phyloP scores from a whole-genome alignment of 2,113 vertebrate genomes.

The Typhlomys cinereus region DNA sequence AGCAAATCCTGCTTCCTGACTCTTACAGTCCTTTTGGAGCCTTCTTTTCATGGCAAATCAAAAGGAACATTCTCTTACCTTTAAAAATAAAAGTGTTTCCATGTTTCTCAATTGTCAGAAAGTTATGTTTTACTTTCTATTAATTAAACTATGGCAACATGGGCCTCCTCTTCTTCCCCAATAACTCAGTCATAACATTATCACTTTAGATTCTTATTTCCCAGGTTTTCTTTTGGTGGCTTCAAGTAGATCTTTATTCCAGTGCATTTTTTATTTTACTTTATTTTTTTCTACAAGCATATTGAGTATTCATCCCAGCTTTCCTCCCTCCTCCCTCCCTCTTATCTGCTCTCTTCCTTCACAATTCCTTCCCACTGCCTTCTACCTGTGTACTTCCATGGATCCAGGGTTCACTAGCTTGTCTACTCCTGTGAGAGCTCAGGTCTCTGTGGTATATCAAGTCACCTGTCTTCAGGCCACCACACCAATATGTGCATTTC shows the following conservation, averaged over 20 bases:
- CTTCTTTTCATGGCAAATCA: not conserved
- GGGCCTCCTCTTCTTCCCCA: not conserved
- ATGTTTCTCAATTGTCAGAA: not conserved
- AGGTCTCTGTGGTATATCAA: no score
- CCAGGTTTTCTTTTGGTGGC: not conserved
- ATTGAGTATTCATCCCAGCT: no score
- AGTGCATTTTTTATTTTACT: no score
- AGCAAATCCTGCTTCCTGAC: rapidly evolving
- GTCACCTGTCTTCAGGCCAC: no score
- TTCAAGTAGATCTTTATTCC: not conserved
- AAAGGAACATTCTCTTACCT: not conserved
- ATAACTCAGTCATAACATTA: not conserved
- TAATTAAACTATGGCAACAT: not conserved
- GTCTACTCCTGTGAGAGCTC: no score
- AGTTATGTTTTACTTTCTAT: not conserved
- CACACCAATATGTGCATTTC: no score
- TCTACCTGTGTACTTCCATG: no score
- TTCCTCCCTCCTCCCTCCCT: no score
- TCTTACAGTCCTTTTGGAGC: not conserved
- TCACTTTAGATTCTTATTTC: not conserved
- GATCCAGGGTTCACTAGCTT: no score
- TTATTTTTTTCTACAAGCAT: no score
- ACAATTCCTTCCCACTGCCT: no score
- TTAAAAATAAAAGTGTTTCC: not conserved
- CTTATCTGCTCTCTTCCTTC: no score